Evolutionary conservation across 1,140 invertebrate genomes (phyloP).

Genomic region (Drosophila tropicalis): DNA sequence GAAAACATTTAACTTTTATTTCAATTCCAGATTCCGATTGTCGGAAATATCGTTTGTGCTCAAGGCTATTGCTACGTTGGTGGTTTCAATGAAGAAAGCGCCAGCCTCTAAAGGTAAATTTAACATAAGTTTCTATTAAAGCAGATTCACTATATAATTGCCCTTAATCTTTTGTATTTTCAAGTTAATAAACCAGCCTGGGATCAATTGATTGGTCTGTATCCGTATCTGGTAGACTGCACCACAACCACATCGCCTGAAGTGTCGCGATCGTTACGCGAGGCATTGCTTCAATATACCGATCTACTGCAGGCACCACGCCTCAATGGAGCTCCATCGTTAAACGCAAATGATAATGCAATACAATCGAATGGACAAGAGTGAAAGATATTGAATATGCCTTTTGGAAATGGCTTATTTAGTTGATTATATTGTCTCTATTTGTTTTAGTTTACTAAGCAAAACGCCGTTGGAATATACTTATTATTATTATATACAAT

Average conservation of each 20-base stretch:
- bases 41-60: constrained; percentile 99
- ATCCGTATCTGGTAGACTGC: constrained; percentile 95
- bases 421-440: constrained; percentile 32
- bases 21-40: constrained; percentile 91
- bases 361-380: constrained; percentile 80
- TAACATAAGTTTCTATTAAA: not conserved
- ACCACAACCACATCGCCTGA: constrained; percentile 90
- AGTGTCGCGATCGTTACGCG: constrained; percentile 91
- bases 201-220: constrained; percentile 95
- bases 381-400: constrained; percentile 42
- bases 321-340: constrained; percentile 19
- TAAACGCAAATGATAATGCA: constrained; percentile 51
- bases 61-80: constrained; percentile 96
- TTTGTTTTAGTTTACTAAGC: constrained; percentile 65
- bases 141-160: not conserved
- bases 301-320: constrained; percentile 91
- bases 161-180: not conserved
- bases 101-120: constrained; percentile 90
- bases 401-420: constrained; percentile 27
- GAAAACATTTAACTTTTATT: not conserved
- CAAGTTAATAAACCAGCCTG: constrained; percentile 94
- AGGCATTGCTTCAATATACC: constrained; percentile 94
- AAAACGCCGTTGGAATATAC: constrained; percentile 59
- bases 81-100: constrained; percentile 96
- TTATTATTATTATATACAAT: constrained; percentile 49